A percentile compares a stretch with the other conserved stretches of the same genome.
Conservation (phyloP, 2,888 invertebrate species). For the Chirona hameri region DNA sequence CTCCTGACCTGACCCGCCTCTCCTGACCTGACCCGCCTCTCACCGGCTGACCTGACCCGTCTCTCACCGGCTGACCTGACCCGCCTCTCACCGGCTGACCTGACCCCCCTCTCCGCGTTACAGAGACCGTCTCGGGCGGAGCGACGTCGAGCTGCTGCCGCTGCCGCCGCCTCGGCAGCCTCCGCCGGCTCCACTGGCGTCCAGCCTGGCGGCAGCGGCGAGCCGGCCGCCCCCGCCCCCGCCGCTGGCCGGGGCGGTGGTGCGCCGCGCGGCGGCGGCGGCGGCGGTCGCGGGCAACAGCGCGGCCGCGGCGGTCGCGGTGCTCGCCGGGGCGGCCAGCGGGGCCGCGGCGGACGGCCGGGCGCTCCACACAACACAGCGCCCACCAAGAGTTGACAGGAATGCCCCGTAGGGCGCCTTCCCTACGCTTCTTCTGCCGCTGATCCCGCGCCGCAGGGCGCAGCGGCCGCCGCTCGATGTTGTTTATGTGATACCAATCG, state of each 20-base stretch:
- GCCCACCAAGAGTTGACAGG: not conserved
- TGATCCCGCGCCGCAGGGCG: not conserved
- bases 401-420: conserved; percentile 28
- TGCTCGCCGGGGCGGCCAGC: not conserved
- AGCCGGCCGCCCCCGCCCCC: not conserved
- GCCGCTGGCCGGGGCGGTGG: not conserved
- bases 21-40: no score
- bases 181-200: no score
- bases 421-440: conserved; percentile 24
- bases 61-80: no score
- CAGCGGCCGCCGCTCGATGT: not conserved
- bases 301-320: not conserved
- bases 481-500: not conserved
- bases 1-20: no score
- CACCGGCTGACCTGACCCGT: no score
- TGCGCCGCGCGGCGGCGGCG: not conserved
- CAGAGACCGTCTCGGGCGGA: conserved; percentile 5
- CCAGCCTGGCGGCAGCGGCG: not conserved
- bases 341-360: conserved; percentile 8
- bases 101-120: not conserved
- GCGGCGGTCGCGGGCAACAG: not conserved
- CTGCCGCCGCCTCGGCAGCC: not conserved
- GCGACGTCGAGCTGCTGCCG: not conserved
- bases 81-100: not conserved
- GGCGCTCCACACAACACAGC: not conserved